Conservation (phyloP, 2,113 vertebrate genomes). For the Megaleporinus macrocephalus region DNA sequence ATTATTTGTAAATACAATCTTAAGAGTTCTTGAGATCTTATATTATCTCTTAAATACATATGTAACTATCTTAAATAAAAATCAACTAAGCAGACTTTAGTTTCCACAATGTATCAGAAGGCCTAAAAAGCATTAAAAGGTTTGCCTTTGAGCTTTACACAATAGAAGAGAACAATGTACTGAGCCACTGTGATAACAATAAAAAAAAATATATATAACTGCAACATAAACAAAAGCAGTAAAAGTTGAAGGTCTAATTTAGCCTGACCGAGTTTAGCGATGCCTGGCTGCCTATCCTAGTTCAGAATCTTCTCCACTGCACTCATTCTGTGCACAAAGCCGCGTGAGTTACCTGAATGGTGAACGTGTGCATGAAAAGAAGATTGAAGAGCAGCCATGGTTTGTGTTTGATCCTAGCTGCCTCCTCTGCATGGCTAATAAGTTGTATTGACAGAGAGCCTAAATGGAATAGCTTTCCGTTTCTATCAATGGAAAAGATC, state of each 20-base stretch:
- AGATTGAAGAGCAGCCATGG: not conserved
- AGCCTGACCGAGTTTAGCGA: not conserved
- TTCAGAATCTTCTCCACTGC: not conserved
- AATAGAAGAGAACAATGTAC: not conserved
- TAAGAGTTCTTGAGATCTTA: too few species aligned
- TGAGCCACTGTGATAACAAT: not conserved
- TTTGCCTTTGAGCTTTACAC: not conserved
- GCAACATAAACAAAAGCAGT: not conserved
- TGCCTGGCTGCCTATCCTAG: not conserved
- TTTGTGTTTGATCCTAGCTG: not conserved
- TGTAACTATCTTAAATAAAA: too few species aligned
- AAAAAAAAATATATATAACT: not conserved
- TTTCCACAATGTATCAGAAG: too few species aligned
- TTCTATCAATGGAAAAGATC: slow-evolving; percentile 5
- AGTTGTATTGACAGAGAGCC: slow-evolving; percentile 3
- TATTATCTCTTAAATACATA: too few species aligned
- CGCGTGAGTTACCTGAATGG: not conserved
- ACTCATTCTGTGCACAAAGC: not conserved
- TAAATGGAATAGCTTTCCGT: slow-evolving; percentile 6
- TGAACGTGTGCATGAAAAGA: not conserved
- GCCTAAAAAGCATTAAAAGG: too few species aligned
- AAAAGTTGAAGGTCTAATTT: not conserved
- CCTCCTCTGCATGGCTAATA: not conserved
- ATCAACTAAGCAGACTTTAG: too few species aligned
- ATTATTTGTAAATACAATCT: too few species aligned